Percentiles rank a stretch among this genome's conserved stretches.
Evolutionary conservation across 1,140 invertebrate genomes (phyloP).

Genomic region (Campoletis sonorensis): DNA sequence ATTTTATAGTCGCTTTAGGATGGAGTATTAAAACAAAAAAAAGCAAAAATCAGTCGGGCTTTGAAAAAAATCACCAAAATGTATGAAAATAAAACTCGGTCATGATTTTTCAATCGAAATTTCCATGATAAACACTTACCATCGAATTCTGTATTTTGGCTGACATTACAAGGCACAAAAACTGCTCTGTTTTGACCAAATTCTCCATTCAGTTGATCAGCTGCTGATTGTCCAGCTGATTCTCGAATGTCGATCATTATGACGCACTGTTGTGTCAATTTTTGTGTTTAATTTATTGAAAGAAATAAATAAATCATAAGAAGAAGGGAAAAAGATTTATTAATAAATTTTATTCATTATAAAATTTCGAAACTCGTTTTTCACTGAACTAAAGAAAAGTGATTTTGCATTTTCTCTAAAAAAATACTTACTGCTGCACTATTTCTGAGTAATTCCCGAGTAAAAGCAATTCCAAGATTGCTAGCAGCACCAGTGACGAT

Average conservation of each 20-base stretch:
- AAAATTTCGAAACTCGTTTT: too few species aligned
- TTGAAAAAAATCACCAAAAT: too few species aligned
- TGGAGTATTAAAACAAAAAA: too few species aligned
- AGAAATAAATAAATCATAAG: not conserved
- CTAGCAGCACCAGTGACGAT: conserved; percentile 75
- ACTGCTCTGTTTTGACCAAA: conserved; percentile 72
- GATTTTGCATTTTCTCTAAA: too few species aligned
- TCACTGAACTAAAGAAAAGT: too few species aligned
- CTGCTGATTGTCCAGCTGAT: conserved; percentile 62
- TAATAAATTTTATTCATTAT: too few species aligned
- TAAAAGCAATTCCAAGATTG: conserved; percentile 74
- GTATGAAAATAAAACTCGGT: too few species aligned
- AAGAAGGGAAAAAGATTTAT: not conserved
- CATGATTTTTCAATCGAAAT: too few species aligned
- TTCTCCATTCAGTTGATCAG: conserved; percentile 70
- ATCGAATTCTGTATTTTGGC: conserved; percentile 69
- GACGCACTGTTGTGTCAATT: conserved; percentile 50
- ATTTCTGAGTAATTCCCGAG: conserved; percentile 72
- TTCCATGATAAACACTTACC: conserved; percentile 38
- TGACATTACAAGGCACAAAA: conserved; percentile 76
- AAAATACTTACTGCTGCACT: conserved; percentile 70
- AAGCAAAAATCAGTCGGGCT: too few species aligned
- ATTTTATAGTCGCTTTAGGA: too few species aligned
- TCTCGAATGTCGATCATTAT: conserved; percentile 73
- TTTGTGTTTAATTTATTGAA: not conserved